Conservation (phyloP, 2,113 vertebrate genomes). For the Dipodomys stephensi region DNA sequence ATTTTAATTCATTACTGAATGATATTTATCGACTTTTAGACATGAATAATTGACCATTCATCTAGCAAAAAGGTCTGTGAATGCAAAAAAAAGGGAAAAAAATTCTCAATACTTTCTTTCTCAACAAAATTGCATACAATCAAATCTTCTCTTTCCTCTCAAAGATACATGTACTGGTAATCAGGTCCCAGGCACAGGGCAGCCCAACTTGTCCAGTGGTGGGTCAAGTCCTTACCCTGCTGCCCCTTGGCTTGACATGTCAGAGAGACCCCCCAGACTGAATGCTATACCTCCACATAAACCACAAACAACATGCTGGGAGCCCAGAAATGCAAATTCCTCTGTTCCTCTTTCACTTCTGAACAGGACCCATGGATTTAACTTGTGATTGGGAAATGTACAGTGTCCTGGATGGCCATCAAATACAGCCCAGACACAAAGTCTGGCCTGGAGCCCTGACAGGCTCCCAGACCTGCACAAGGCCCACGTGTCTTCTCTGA, state of each 20-base stretch:
- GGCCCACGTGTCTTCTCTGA: not conserved
- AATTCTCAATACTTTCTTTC: not conserved
- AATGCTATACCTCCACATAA: constrained; percentile 47
- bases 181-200: not conserved
- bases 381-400: constrained; percentile 63
- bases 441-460: not conserved
- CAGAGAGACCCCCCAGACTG: not conserved
- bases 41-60: not conserved
- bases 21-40: not conserved
- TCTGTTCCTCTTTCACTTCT: constrained; percentile 57
- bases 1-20: constrained; percentile 29
- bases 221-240: not conserved
- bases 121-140: not conserved
- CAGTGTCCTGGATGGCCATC: not conserved
- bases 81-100: not conserved
- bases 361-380: constrained; percentile 45
- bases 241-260: not conserved
- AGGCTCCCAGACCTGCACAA: not conserved
- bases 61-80: constrained; percentile 7
- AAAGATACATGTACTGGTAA: not conserved
- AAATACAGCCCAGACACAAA: not conserved
- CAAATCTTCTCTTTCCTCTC: not conserved
- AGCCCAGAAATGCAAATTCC: constrained; percentile 61
- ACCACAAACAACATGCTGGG: constrained; percentile 69
- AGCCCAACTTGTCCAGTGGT: not conserved